Percentiles rank a stretch among this genome's conserved stretches.
These are phyloP conservation scores for Panagrolaimus sp. DNA, from an alignment of 1,140 invertebrate genomes.

Conservation along the genomic window DNA sequence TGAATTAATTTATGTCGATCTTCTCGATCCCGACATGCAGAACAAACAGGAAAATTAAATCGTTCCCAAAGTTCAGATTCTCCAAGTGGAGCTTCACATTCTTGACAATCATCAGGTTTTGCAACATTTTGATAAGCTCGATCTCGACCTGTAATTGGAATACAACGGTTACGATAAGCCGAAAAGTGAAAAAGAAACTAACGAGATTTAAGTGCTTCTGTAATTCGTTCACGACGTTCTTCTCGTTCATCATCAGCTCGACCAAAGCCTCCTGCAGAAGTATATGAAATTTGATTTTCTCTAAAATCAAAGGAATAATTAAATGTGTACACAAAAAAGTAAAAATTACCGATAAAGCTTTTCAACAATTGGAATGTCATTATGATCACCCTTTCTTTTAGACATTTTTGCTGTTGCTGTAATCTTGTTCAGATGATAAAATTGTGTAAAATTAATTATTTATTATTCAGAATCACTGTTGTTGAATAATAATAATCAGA, in stretches of 20 bases:
- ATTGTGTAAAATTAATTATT: too few species aligned
- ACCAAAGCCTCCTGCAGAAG: slow-evolving; percentile 43
- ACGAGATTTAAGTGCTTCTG: slow-evolving; percentile 40
- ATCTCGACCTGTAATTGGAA: slow-evolving; percentile 33
- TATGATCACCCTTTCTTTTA: background rate
- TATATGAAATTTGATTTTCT: slow-evolving; percentile 42
- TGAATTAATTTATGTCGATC: slow-evolving; percentile 79
- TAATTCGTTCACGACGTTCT: slow-evolving; percentile 35
- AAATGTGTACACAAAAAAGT: slow-evolving; percentile 16
- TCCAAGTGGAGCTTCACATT: slow-evolving; percentile 74
- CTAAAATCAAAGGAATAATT: slow-evolving; percentile 26
- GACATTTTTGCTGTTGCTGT: too few species aligned
- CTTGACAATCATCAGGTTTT: slow-evolving; percentile 66
- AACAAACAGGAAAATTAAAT: slow-evolving; percentile 77
- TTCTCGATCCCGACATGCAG: slow-evolving; percentile 74
- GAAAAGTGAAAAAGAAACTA: slow-evolving; percentile 18
- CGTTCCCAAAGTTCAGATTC: slow-evolving; percentile 78
- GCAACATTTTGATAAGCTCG: slow-evolving; percentile 20
- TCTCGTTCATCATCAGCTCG: slow-evolving; percentile 42
- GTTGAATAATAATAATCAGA: too few species aligned
- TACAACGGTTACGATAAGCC: too few species aligned
- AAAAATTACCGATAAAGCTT: slow-evolving; percentile 42
- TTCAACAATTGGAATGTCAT: slow-evolving; percentile 42
- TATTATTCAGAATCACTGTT: too few species aligned
- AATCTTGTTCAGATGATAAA: too few species aligned